Evolutionary conservation across 2,113 vertebrate species (phyloP).

Genomic region (Theropithecus gelada): DNA sequence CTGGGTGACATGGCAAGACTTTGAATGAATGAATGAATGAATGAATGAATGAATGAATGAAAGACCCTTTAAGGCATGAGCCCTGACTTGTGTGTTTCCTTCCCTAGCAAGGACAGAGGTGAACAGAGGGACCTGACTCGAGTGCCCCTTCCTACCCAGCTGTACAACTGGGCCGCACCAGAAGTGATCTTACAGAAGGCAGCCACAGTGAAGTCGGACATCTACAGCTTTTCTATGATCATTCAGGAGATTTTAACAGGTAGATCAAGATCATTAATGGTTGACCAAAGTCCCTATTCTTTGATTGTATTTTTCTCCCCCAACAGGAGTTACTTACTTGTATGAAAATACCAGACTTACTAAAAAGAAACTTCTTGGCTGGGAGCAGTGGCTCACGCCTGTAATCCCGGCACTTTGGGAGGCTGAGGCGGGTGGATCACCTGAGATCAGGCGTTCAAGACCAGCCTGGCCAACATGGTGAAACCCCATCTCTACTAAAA

Average conservation of each 20-base stretch:
- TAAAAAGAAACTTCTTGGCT: background rate
- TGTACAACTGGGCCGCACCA: slow-evolving; percentile 86
- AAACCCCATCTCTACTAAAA: too few relatives aligned
- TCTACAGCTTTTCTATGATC: slow-evolving; percentile 86
- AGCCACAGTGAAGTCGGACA: slow-evolving; percentile 79
- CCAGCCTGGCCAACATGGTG: too few relatives aligned
- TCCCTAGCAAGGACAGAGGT: slow-evolving; percentile 80
- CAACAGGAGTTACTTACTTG: background rate
- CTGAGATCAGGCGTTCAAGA: too few relatives aligned
- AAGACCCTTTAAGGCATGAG: background rate
- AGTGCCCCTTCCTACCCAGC: slow-evolving; percentile 83
- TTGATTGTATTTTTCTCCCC: background rate
- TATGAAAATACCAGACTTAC: slow-evolving; percentile 24
- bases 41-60: too few relatives aligned
- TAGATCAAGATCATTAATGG: slow-evolving; percentile 18
- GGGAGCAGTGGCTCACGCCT: too few relatives aligned
- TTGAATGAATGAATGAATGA: too few relatives aligned
- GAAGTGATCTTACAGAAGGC: slow-evolving; percentile 83
- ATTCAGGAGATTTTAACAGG: slow-evolving; percentile 88
- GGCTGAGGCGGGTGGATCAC: too few relatives aligned
- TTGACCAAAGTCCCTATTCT: background rate
- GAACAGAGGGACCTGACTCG: slow-evolving; percentile 80
- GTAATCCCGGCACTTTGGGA: too few relatives aligned
- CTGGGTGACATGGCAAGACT: too few relatives aligned
- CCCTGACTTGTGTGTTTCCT: slow-evolving; percentile 3